Percentiles rank a stretch among this genome's conserved stretches.
phyloP scores from a whole-genome alignment of 2,113 vertebrate genomes.

The Eudyptes chrysolophus region DNA sequence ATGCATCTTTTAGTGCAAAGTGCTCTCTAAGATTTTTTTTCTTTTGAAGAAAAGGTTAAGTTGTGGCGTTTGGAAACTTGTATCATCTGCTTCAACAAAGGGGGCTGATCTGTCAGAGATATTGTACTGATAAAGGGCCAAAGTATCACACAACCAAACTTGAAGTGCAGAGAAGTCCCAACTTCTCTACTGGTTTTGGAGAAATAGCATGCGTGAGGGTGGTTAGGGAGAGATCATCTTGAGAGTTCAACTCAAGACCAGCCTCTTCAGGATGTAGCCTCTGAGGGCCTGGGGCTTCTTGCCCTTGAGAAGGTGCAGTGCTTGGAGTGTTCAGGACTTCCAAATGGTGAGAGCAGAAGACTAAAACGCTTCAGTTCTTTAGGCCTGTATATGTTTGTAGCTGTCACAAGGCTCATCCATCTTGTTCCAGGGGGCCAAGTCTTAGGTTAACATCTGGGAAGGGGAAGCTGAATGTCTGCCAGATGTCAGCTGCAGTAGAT shows the following conservation, averaged over 20 bases:
- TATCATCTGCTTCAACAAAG: neutral
- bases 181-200: neutral
- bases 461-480: neutral
- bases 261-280: neutral
- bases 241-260: neutral
- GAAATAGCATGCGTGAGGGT: fast-evolving
- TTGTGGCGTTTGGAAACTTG: neutral
- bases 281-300: neutral
- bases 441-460: neutral
- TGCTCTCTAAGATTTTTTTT: neutral
- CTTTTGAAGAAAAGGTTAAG: neutral
- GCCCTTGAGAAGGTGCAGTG: neutral
- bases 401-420: neutral
- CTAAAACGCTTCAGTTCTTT: neutral
- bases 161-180: neutral
- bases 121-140: neutral
- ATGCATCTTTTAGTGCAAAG: neutral
- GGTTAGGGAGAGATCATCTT: neutral
- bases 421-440: neutral
- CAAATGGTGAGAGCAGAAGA: neutral
- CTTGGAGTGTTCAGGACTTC: neutral
- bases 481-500: neutral
- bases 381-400: neutral
- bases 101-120: neutral
- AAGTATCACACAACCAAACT: neutral